Evolutionary conservation across 2,888 invertebrate species (phyloP).

Genomic region (Aproaerema taeniolella): DNA sequence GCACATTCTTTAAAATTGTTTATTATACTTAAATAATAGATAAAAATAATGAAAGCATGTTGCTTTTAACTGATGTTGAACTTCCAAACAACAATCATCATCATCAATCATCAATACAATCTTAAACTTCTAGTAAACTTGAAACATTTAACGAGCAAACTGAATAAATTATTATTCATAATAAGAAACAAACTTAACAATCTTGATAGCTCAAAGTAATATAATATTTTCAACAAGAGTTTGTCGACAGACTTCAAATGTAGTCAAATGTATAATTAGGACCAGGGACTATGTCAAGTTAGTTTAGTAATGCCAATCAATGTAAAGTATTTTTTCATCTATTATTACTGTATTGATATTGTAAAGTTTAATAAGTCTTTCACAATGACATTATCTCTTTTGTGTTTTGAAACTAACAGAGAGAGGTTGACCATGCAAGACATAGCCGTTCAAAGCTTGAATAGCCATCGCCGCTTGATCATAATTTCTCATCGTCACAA

Average conservation of each 20-base stretch:
- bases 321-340: slow-evolving; percentile 57
- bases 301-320: slow-evolving; percentile 60
- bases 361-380: slow-evolving; percentile 58
- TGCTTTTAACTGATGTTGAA: slow-evolving; percentile 70
- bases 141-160: slow-evolving; percentile 77
- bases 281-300: slow-evolving; percentile 48
- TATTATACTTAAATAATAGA: slow-evolving; percentile 76
- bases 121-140: slow-evolving; percentile 76
- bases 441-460: slow-evolving; percentile 70
- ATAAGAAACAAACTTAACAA: slow-evolving; percentile 76
- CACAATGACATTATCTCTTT: slow-evolving; percentile 72
- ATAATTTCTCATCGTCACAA: slow-evolving; percentile 75
- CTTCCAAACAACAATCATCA: slow-evolving; percentile 69
- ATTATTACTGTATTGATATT: slow-evolving; percentile 74
- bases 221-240: slow-evolving; percentile 73
- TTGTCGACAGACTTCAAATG: slow-evolving; percentile 59
- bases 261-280: slow-evolving; percentile 46
- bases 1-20: slow-evolving; percentile 72
- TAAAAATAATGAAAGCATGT: slow-evolving; percentile 72
- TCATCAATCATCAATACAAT: slow-evolving; percentile 73
- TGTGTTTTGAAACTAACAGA: slow-evolving; percentile 76
- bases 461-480: slow-evolving; percentile 76
- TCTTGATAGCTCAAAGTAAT: slow-evolving; percentile 76
- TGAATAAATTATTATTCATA: slow-evolving; percentile 77
- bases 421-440: slow-evolving; percentile 67